phyloP scores from a whole-genome alignment of 2,888 invertebrate genomes.

The Apodemia mormo region DNA sequence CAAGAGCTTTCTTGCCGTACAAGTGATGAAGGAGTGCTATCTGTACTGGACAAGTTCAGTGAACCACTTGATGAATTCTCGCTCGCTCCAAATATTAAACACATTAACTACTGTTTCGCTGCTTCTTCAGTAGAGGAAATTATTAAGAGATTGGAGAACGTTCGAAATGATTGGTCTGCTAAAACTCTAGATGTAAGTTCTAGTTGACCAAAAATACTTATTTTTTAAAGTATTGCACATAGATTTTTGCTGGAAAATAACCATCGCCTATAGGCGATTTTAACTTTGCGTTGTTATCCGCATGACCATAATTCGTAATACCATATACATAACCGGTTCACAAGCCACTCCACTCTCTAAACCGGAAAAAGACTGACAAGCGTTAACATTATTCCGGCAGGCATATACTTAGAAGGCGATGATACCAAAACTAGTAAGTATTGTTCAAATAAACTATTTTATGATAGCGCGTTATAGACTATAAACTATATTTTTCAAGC shows the following conservation, averaged over 20 bases:
- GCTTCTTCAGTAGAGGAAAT: conserved; percentile 90
- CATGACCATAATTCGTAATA: too few relatives aligned
- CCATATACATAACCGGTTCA: too few relatives aligned
- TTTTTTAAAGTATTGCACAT: not conserved
- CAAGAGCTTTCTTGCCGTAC: conserved; percentile 80
- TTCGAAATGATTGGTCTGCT: conserved; percentile 92
- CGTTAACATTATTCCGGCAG: too few relatives aligned
- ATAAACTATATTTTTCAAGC: too few relatives aligned
- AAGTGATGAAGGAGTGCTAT: conserved; percentile 75
- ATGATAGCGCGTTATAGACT: too few relatives aligned
- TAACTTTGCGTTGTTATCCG: not conserved
- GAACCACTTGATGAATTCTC: conserved; percentile 84
- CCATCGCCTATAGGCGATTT: not conserved
- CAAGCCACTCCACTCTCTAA: too few relatives aligned
- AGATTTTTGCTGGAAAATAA: not conserved
- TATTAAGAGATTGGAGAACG: conserved; percentile 85
- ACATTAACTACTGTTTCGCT: conserved; percentile 90
- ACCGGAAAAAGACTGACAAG: too few relatives aligned
- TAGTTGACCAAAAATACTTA: not conserved
- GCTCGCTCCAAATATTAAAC: conserved; percentile 84
- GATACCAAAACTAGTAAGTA: too few relatives aligned
- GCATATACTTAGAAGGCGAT: too few relatives aligned
- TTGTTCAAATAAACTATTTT: too few relatives aligned
- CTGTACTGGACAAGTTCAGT: conserved; percentile 83
- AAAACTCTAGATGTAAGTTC: conserved; percentile 82